Conservation (phyloP, 2,113 vertebrate species). For the Nibea albiflora region DNA sequence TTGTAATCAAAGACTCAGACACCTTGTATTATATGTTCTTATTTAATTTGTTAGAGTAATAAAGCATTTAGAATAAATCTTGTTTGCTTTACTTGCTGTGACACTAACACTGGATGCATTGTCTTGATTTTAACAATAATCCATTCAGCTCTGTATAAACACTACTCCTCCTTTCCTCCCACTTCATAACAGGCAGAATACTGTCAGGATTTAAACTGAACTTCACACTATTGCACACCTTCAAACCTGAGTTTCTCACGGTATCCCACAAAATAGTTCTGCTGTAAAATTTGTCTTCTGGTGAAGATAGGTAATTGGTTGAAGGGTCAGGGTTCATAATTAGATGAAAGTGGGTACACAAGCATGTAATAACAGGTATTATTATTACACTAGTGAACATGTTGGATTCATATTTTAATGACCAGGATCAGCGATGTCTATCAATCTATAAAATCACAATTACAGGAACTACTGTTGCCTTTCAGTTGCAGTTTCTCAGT, state of each 20-base stretch:
- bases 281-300: background rate
- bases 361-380: background rate
- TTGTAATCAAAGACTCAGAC: slow-evolving; percentile 82
- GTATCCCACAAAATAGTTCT: background rate
- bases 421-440: background rate
- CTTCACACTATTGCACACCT: background rate
- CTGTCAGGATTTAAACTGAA: background rate
- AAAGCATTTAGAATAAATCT: slow-evolving; percentile 83
- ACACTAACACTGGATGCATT: background rate
- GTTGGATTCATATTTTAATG: background rate
- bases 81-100: slow-evolving; percentile 7
- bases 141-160: background rate
- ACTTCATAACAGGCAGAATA: background rate
- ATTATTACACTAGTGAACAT: background rate
- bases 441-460: background rate
- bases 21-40: slow-evolving; percentile 85
- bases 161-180: background rate
- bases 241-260: background rate
- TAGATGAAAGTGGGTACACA: background rate
- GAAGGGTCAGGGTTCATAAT: background rate
- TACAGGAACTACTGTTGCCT: background rate
- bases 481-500: background rate
- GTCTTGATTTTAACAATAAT: background rate
- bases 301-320: background rate
- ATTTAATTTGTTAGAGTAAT: slow-evolving; percentile 88